A percentile compares a stretch with the other conserved stretches of the same genome.
These are phyloP conservation scores for Mobula hypostoma DNA, from an alignment of 2,113 vertebrate genomes.

Conservation along the genomic window DNA sequence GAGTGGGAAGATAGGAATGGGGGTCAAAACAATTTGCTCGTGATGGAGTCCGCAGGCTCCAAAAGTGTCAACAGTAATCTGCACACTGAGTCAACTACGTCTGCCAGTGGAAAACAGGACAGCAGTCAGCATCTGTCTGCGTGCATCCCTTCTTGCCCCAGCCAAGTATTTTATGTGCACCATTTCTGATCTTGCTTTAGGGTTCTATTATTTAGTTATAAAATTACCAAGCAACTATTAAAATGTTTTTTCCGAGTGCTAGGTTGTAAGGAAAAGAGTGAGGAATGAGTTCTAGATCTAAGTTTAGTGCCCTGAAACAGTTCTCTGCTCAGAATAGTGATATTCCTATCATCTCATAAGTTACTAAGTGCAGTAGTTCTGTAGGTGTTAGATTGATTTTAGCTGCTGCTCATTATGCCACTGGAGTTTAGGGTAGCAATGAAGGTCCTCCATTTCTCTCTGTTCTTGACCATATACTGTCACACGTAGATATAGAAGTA, in stretches of 20 bases:
- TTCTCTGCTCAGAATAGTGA: background rate
- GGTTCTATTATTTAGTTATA: background rate
- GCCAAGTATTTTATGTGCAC: background rate
- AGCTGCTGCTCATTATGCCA: too few relatives aligned
- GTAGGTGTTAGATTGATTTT: too few relatives aligned
- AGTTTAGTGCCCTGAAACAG: background rate
- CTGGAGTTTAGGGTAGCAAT: too few relatives aligned
- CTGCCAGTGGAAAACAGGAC: background rate
- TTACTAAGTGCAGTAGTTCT: background rate
- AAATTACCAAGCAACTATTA: background rate
- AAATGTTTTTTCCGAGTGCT: background rate
- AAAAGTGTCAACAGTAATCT: background rate
- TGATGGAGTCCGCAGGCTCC: background rate
- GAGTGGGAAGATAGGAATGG: background rate
- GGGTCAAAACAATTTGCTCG: background rate
- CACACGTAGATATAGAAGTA: too few relatives aligned
- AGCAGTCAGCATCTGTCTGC: background rate
- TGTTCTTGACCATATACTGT: too few relatives aligned
- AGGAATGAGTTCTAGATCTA: background rate
- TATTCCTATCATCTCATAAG: background rate
- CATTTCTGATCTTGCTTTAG: background rate
- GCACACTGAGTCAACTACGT: background rate
- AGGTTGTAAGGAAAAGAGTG: background rate
- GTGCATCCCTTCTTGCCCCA: background rate
- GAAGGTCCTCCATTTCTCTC: too few relatives aligned